Evolutionary conservation across 2,113 vertebrate genomes (phyloP), one percentile per base, ranked within the genome.

Genomic region (Oenanthe oenanthe): DNA sequence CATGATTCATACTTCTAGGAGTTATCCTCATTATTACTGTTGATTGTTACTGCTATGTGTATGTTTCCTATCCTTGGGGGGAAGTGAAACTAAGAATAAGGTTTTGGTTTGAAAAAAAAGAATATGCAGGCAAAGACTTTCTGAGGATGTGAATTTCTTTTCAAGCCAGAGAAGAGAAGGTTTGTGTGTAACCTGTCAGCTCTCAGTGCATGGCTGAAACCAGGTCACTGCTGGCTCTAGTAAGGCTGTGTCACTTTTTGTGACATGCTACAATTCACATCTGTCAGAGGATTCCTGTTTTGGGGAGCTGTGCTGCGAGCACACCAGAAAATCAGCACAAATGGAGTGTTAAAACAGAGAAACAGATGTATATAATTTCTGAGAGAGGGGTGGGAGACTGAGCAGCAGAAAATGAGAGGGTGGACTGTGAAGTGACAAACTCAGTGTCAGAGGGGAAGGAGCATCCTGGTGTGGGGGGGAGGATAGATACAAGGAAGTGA

Each of bases 391-490:
- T 40, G 22, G 19, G 13, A 66, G 20, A 74, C 17, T 3, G 2
- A 77, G 12, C 4, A 73, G 34, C 17, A 66, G 34, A 71, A 85
- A 60, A 61, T 28, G 20, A 88, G 26, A 78, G 18, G 7, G 43
- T 32, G 26, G 48, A 71, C 45, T 72, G 38, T 24, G 36, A 88
- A 79, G 40, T 43, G 40, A n/a, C 17, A 82, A 70, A n/a, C 32
- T 29, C 9, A 26, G 10, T 36, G 29, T 51, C 48, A 85, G 60
- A 76, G 24, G 11, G 7, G n/a, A 73, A 53, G 15, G 9, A 53
- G 2, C 4, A 48, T 60, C 34, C 17, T 4, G 34, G 5, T 1
- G 0, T 34, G 25, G 6, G 4, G 4, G 12, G 6, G 5, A 54
- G 20, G 54, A 63, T 8, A 78, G 14, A 43, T 71, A 58, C 17